Evolutionary conservation across 2,797 vertebrate species (phyloP).

Genomic region (Gymnothorax javanicus): DNA sequence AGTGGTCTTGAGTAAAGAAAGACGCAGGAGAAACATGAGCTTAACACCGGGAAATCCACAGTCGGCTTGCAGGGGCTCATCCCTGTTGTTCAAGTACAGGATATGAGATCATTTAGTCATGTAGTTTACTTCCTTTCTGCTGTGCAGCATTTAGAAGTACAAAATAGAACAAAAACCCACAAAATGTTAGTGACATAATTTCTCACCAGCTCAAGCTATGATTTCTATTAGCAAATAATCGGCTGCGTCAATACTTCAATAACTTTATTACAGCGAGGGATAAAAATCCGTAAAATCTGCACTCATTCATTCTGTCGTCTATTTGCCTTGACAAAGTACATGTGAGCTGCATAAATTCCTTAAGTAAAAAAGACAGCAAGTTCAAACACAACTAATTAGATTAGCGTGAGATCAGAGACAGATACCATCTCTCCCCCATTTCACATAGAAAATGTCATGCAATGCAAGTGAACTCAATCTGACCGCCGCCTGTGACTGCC

Average conservation of each 20-base stretch:
- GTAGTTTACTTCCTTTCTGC: neutral
- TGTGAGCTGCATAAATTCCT: conserved; percentile 60
- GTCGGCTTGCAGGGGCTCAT: neutral
- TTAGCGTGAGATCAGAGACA: conserved; percentile 68
- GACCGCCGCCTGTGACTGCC: neutral
- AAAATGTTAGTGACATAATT: neutral
- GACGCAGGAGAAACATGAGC: neutral
- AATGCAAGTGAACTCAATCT: conserved; percentile 18
- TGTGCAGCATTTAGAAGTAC: neutral
- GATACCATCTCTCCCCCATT: conserved; percentile 58
- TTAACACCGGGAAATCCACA: neutral
- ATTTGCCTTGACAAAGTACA: conserved; percentile 49
- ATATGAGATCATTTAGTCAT: neutral
- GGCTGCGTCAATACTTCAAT: neutral
- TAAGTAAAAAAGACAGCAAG: conserved; percentile 46
- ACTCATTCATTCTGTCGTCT: neutral
- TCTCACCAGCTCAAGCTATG: neutral
- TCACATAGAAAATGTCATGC: conserved; percentile 56
- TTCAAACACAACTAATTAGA: conserved; percentile 66
- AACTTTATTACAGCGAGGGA: neutral
- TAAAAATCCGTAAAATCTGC: neutral
- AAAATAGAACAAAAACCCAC: neutral
- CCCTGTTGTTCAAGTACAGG: neutral
- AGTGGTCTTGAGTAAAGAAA: neutral
- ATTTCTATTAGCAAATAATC: neutral